A percentile compares a stretch with the other conserved stretches of the same genome.
These are phyloP conservation scores for Synergus japonicus DNA, from an alignment of 2,888 invertebrate genomes.

Conservation along the genomic window DNA sequence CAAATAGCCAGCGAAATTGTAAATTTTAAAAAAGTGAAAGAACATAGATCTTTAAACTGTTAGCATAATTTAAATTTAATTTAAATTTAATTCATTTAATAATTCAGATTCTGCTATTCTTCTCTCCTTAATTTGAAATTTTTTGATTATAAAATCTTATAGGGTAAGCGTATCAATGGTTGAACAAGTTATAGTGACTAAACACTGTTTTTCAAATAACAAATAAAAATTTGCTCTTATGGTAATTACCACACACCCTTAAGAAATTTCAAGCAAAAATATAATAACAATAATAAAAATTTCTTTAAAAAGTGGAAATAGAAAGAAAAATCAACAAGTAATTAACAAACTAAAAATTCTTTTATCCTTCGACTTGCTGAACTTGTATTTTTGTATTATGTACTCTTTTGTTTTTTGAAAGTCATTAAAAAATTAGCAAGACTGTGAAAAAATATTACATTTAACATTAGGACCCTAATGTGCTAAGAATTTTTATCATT, in stretches of 20 bases:
- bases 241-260: no score
- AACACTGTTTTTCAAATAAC: no score
- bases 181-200: no score
- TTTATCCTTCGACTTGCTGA: conserved; percentile 2
- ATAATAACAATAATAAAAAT: background rate
- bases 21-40: no score
- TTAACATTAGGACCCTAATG: background rate
- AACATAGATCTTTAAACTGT: no score
- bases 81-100: background rate
- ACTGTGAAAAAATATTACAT: background rate
- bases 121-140: background rate
- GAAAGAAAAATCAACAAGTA: background rate
- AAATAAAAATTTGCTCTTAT: no score
- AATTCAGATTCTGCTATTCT: background rate
- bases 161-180: no score
- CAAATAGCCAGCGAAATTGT: background rate
- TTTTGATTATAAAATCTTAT: background rate
- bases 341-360: background rate
- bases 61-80: no score
- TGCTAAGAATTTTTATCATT: conserved; percentile 1
- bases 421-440: background rate
- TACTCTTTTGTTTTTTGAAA: background rate
- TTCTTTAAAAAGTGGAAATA: background rate
- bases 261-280: no score
- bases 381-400: background rate